Evolutionary conservation across 2,888 invertebrate genomes (phyloP), one percentile per base, ranked within the genome.

Genomic region (Pseudococcus longispinus): DNA sequence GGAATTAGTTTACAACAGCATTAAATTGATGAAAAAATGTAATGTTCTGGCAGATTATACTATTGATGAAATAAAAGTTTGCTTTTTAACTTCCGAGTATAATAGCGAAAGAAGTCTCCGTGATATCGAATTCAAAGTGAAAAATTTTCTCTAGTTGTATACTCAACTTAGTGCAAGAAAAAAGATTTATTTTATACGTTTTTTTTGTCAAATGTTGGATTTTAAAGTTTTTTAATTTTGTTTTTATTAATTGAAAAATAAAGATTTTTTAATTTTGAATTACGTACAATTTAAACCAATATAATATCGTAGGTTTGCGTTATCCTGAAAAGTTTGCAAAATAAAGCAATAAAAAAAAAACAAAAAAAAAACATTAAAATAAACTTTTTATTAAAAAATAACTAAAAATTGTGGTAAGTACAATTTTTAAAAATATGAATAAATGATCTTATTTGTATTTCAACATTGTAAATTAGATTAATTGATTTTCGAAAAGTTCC

Each of bases 1-100:
- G 11, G 97, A 97, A 90, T 95, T 96, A 0, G 93, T 98, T 84
- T 94, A 94, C 90, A 97, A 97, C 91, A 96, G 96, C 85, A 91
- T 97, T 42, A 95, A 96, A 89, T 91, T 97, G 0, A 94, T 95
- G 60, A 94, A 96, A 88, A 95, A 95, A 89, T 95, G 96, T 95
- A 94, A 94, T 88, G 93, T 96, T 15, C 90, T 97, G 46, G 95
- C 96, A 90, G 92, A 90, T 87, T 91, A 91, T 88, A 88, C 88
- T 1, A 90, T 90, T 80, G 90, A 90, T 87, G 89, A 89, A 77
- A 89, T 92, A 88, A 91, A 92, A 87, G 89, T 92, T 70, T 90
- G 92, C 88, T 91, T 91, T 80, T 90, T 93, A 23, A 90, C 90
- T 51, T 90, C 90, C 11, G 89, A 91, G 3, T 92, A 91, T 88